These are phyloP conservation scores for Homarus americanus DNA, from an alignment of 1,140 invertebrate genomes.

Conservation along the genomic window DNA sequence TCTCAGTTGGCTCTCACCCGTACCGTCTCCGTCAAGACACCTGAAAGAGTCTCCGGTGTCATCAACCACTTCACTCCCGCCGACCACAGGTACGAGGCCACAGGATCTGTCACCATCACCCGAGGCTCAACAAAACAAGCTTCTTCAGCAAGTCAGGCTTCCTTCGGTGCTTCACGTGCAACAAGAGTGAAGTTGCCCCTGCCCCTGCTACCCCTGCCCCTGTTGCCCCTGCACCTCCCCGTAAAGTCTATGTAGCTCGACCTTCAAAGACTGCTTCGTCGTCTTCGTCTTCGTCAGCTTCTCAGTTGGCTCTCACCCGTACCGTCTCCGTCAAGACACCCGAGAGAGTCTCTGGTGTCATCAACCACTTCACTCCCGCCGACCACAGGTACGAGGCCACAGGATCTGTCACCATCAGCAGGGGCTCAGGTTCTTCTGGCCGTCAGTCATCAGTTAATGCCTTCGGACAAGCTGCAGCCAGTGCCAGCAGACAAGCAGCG, in stretches of 20 bases:
- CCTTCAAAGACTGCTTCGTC: background rate
- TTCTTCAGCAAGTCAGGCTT: constrained; percentile 21
- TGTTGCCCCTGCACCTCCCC: background rate
- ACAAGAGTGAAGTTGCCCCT: background rate
- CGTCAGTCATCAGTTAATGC: background rate
- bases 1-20: constrained; percentile 25
- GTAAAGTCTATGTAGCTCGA: background rate
- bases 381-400: constrained; percentile 70
- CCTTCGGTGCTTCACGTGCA: background rate
- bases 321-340: constrained; percentile 70
- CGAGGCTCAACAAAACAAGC: constrained; percentile 16
- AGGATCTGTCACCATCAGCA: constrained; percentile 61
- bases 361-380: constrained; percentile 67
- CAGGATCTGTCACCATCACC: constrained; percentile 46
- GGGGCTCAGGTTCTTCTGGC: constrained; percentile 1
- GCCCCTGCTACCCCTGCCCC: constrained; percentile 11
- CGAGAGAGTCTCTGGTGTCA: constrained; percentile 52
- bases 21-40: constrained; percentile 66
- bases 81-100: constrained; percentile 68
- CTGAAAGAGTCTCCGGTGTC: constrained; percentile 57
- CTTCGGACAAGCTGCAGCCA: background rate
- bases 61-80: constrained; percentile 64
- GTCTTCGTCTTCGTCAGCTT: constrained; percentile 16
- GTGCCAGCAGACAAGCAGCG: constrained; percentile 10
- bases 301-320: constrained; percentile 51